phyloP scores from a whole-genome alignment of 2,888 invertebrate genomes.

The Gari tellinella region DNA sequence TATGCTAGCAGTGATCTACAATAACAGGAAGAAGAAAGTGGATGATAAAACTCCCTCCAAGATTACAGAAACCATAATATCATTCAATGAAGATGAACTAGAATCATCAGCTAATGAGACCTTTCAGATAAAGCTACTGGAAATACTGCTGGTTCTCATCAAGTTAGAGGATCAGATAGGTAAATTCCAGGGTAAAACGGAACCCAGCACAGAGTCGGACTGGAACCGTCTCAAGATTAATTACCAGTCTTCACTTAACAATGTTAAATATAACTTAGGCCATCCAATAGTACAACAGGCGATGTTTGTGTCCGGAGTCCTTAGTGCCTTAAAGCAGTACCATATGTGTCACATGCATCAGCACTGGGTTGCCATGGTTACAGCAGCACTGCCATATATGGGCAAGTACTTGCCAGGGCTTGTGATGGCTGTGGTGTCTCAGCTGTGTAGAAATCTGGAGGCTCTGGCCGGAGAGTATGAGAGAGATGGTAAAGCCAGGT shows the following conservation, averaged over 20 bases:
- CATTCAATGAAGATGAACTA: constrained; percentile 88
- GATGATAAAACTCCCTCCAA: constrained; percentile 82
- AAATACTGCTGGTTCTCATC: constrained; percentile 89
- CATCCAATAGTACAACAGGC: constrained; percentile 88
- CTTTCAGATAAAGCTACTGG: constrained; percentile 84
- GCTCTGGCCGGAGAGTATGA: constrained; percentile 85
- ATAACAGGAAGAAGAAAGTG: constrained; percentile 71
- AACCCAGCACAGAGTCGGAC: constrained; percentile 82
- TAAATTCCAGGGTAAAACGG: constrained; percentile 62
- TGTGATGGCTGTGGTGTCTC: constrained; percentile 91
- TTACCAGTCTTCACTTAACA: constrained; percentile 75
- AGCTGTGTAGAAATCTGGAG: constrained; percentile 92
- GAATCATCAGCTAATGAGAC: constrained; percentile 79
- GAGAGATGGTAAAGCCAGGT: constrained; percentile 60
- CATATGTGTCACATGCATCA: constrained; percentile 91
- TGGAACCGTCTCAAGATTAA: constrained; percentile 77
- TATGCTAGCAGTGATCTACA: constrained; percentile 90
- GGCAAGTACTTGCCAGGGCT: constrained; percentile 90
- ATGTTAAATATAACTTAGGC: constrained; percentile 73
- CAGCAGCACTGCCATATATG: constrained; percentile 92
- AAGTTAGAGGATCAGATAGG: constrained; percentile 91
- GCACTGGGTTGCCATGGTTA: constrained; percentile 93
- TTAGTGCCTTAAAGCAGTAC: constrained; percentile 90
- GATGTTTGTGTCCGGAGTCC: constrained; percentile 92
- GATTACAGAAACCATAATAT: constrained; percentile 90